phyloP scores from a whole-genome alignment of 2,888 invertebrate genomes.

The Adela reaumurella region DNA sequence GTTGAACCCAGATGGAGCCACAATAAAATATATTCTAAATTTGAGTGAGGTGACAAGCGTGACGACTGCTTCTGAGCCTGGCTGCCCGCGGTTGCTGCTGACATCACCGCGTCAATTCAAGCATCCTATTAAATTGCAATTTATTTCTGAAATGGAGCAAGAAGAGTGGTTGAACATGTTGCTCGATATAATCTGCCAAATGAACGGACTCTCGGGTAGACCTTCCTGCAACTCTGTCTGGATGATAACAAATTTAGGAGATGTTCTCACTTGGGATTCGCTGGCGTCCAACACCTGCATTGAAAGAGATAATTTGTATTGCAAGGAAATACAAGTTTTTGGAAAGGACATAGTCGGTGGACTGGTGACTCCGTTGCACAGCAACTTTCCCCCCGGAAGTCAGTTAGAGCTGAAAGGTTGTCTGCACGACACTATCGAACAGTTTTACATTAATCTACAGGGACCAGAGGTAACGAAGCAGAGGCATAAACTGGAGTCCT shows the following conservation, averaged over 20 bases:
- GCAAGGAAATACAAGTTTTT: conserved; percentile 66
- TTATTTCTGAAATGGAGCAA: conserved; percentile 77
- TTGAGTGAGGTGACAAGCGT: conserved; percentile 75
- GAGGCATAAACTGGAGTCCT: conserved; percentile 63
- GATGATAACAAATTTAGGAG: conserved; percentile 74
- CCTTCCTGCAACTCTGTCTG: conserved; percentile 73
- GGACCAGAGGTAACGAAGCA: conserved; percentile 62
- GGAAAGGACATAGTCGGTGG: conserved; percentile 64
- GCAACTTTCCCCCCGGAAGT: conserved; percentile 71
- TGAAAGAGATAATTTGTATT: conserved; percentile 47
- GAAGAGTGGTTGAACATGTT: conserved; percentile 87
- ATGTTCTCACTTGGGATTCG: conserved; percentile 79
- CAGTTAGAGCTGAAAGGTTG: conserved; percentile 67
- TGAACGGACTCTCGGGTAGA: conserved; percentile 65
- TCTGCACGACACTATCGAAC: conserved; percentile 70
- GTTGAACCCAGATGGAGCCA: conserved; percentile 72
- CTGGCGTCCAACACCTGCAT: conserved; percentile 55
- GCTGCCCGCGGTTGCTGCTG: conserved; percentile 70
- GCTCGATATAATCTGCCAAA: conserved; percentile 71
- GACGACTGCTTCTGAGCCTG: conserved; percentile 75
- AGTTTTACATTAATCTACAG: conserved; percentile 67
- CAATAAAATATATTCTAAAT: conserved; percentile 69
- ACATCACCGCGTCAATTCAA: conserved; percentile 64
- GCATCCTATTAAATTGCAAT: conserved; percentile 68
- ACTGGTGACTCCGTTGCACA: conserved; percentile 61